Evolutionary conservation across 35 echinoderm and acorn worm genomes (phyloP).

Genomic region (Heliocidaris erythrogramma): DNA sequence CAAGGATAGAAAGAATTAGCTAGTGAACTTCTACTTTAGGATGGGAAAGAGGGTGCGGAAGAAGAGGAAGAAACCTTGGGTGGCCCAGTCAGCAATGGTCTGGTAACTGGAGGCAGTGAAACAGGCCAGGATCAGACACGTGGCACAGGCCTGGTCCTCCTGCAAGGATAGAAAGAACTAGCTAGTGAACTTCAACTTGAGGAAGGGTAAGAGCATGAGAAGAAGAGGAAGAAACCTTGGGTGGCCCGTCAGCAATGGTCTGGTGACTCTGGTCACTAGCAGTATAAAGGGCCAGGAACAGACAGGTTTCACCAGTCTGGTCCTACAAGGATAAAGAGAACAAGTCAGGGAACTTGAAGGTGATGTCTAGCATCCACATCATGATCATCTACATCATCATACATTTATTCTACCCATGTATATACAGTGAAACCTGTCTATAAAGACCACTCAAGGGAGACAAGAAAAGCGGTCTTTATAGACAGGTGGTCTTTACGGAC

Average conservation of each 20-base stretch:
- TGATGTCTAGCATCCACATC: no score
- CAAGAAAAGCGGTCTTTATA: no score
- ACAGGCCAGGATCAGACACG: conserved; percentile 89
- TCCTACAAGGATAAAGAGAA: conserved; percentile 47
- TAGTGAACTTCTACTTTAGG: background rate
- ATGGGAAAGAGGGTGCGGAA: background rate
- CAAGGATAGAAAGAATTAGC: background rate
- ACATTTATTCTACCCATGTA: no score
- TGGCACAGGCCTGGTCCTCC: conserved; percentile 97
- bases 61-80: conserved; percentile 83
- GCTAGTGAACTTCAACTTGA: no score
- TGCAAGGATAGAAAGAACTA: conserved; percentile 8
- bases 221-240: conserved; percentile 69
- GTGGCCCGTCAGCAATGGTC: conserved; percentile 83
- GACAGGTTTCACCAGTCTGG: conserved; percentile 89
- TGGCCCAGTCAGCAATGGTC: conserved; percentile 88
- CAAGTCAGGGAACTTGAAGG: no score
- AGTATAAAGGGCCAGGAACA: conserved; percentile 78
- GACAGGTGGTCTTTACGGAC: no score
- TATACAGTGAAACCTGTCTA: no score
- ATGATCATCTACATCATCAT: no score
- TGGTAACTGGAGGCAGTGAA: conserved; percentile 69
- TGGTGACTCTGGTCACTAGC: conserved; percentile 70
- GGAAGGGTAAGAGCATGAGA: background rate
- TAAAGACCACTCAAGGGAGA: no score